phyloP scores from a whole-genome alignment of 2,888 invertebrate genomes.

The Euplagia quadripunctaria region DNA sequence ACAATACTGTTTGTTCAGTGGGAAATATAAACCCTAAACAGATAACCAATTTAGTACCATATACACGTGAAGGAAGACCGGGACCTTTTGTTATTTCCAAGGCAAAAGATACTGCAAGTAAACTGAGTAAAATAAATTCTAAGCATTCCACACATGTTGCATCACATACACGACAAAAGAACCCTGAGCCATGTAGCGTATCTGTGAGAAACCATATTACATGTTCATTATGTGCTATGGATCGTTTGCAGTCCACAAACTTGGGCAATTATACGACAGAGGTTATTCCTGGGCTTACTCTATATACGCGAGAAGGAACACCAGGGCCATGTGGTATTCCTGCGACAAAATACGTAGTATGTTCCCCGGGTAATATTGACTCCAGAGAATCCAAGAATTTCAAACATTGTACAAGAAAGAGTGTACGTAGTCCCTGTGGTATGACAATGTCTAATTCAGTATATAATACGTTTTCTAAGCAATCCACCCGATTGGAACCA shows the following conservation, averaged over 20 bases:
- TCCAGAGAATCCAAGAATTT: not conserved
- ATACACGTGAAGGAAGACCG: not conserved
- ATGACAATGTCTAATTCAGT: not conserved
- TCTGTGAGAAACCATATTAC: not conserved
- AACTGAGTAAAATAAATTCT: not conserved
- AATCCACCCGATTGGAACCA: not conserved
- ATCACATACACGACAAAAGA: not conserved
- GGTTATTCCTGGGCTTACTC: not conserved
- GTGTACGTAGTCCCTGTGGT: not conserved
- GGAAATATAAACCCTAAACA: not conserved
- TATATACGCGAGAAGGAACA: slow-evolving; percentile 2
- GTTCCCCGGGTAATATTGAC: too few relatives aligned
- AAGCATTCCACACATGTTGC: not conserved
- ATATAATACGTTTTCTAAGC: not conserved
- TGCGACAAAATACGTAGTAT: too few relatives aligned
- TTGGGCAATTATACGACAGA: not conserved
- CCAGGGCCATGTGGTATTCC: too few relatives aligned
- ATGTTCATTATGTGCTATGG: not conserved
- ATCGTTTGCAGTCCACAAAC: not conserved
- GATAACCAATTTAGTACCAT: not conserved
- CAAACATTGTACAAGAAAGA: not conserved
- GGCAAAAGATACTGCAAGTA: not conserved
- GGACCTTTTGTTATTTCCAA: not conserved
- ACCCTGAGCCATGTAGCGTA: not conserved
- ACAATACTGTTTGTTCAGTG: not conserved